phyloP scores from a whole-genome alignment of 2,797 vertebrate species.

The Denticeps clupeoides region DNA sequence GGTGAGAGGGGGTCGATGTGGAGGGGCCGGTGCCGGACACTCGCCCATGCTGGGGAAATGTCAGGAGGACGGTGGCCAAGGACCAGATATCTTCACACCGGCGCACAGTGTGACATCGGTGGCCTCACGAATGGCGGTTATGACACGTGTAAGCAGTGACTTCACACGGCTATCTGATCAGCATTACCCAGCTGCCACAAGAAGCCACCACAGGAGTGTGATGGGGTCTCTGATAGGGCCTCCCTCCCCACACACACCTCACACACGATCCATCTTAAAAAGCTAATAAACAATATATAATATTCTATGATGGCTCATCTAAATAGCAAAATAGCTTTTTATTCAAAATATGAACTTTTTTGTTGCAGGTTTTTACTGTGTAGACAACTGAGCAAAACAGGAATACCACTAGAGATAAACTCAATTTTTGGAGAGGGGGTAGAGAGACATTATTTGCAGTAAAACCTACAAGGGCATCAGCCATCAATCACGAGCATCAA shows the following conservation, averaged over 20 bases:
- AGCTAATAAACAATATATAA: neutral
- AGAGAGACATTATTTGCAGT: slow-evolving; percentile 52
- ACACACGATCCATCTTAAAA: neutral
- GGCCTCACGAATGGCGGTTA: slow-evolving; percentile 42
- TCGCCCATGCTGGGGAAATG: slow-evolving; percentile 23
- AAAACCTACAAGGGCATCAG: slow-evolving; percentile 54
- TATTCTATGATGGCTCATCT: too few relatives aligned
- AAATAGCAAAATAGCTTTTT: too few relatives aligned
- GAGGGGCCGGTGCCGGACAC: slow-evolving; percentile 32
- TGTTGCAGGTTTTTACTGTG: too few relatives aligned
- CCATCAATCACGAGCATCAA: slow-evolving; percentile 67
- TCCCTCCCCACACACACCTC: slow-evolving; percentile 7
- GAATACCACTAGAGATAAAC: neutral
- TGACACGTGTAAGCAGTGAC: slow-evolving; percentile 60
- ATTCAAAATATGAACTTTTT: too few relatives aligned
- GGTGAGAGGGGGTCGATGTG: slow-evolving; percentile 18
- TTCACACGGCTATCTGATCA: slow-evolving; percentile 63
- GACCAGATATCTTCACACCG: slow-evolving; percentile 45
- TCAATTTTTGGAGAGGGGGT: slow-evolving; percentile 3
- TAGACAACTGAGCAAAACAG: too few relatives aligned
- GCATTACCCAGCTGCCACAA: slow-evolving; percentile 54
- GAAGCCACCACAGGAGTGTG: slow-evolving; percentile 41
- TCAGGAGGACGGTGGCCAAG: slow-evolving; percentile 6
- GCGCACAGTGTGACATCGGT: slow-evolving; percentile 39
- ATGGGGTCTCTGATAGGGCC: slow-evolving; percentile 48